Base-by-base conservation (phyloP, 92 coral and sea anemone species). In the Galaxea fascicularis region DNA sequence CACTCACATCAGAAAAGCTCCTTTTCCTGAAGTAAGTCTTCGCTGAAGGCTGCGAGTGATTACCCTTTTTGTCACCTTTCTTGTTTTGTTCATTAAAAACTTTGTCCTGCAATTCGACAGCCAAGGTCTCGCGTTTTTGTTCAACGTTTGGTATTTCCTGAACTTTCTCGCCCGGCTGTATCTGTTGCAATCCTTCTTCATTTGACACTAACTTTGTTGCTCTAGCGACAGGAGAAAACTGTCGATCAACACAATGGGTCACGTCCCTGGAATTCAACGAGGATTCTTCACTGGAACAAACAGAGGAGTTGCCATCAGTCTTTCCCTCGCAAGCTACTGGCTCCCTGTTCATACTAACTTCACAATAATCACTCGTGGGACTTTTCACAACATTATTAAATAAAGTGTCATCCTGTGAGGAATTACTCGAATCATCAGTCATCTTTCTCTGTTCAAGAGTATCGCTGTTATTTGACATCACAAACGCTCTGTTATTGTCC, bases 1-100 rank as follows among this genome's bases (percentile, higher is more conserved):
- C 88, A 44, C 71, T 87, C 27, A 82, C 85, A 56, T 89, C 95
- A 4, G 98, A 94, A 78, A 87, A 87, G 51, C 90, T 83, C 73
- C 77, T 89, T 81, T 83, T 94, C 78, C 79, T 60, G 17, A 53
- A 74, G 0, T 79, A 81, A 17, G 70, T 73, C 71, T 89, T 91
- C 53, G 81, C 91, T 27, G 89, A 85, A 15, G 72, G 70, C 62
- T 79, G 76, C 28, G 86, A 82, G 15, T 91, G 88, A n/a, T 88
- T 91, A 11, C 76, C 69, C 53, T 89, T 94, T 51, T 83, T 84
- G 35, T 76, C 44, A 59, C 86, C 92, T 39, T 59, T 76, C 41
- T 89, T 84, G 35, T 79, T 78, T 65, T 82, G 81, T 9, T 88
- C 86, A 22, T 54, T 58, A 9, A 10, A 21, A 58, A 58, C 3